phyloP scores from a whole-genome alignment of 2,888 invertebrate species.

The Ormyrus pomaceus region DNA sequence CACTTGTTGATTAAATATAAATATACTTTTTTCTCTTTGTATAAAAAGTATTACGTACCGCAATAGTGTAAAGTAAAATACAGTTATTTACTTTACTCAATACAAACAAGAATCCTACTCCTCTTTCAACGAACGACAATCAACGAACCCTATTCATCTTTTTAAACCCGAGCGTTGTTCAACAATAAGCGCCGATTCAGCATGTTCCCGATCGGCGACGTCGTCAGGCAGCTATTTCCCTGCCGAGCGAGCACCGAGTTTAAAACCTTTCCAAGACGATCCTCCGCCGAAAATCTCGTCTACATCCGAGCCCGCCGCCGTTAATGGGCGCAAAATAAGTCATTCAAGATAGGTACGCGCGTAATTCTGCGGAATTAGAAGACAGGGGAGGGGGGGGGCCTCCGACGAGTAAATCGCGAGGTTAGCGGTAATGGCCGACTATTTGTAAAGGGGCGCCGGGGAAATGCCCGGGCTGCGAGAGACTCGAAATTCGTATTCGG shows the following conservation, averaged over 20 bases:
- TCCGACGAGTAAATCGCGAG: constrained; percentile 46
- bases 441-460: constrained; percentile 39
- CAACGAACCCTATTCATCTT: too few species aligned
- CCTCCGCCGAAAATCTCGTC: neutral
- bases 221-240: too few species aligned
- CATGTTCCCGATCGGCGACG: too few species aligned
- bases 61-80: too few species aligned
- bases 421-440: constrained; percentile 49
- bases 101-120: too few species aligned
- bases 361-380: constrained; percentile 55
- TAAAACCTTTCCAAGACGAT: neutral
- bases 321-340: constrained; percentile 48
- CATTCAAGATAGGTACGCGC: constrained; percentile 37
- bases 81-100: too few species aligned
- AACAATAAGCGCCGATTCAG: too few species aligned
- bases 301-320: neutral
- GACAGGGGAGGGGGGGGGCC: constrained; percentile 42
- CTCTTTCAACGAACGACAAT: too few species aligned
- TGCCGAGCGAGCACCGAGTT: neutral
- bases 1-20: too few species aligned
- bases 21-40: too few species aligned
- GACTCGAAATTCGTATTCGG: constrained; percentile 30
- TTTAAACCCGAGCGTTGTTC: too few species aligned
- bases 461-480: neutral
- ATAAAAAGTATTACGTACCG: too few species aligned